Evolutionary conservation across 2,888 invertebrate species (phyloP), one percentile per base, ranked within the genome.

Genomic region (Mesorhabditis sp.): DNA sequence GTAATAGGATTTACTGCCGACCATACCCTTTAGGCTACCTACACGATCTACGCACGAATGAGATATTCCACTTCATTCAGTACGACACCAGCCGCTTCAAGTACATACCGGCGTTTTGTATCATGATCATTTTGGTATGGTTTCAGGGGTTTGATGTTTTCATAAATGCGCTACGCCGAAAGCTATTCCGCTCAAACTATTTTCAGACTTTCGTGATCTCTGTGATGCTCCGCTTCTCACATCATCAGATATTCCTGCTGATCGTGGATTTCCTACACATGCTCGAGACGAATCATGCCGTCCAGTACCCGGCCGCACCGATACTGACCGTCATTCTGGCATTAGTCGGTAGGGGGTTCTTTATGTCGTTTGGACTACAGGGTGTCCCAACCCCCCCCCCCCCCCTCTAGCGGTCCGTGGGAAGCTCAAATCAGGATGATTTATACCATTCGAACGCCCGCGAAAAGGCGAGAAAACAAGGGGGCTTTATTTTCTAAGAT

Each of bases 41-140:
- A 58, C 83, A 96, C 83, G 97, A 98, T 88, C 94, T 98, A 65
- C 93, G 96, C 70, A 95, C 95, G 13, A 96, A 97, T 13, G 97
- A 97, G 86, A 96, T 97, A 87, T 99, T 95, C 87, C 91, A 95
- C 72, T 98, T 98, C 87, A 95, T 98, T 67, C 93, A 93, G 80
- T 93, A 95, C 91, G 92, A 94, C 92, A 94, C 95, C 88, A 93
- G 95, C 0, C 91, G 94, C 83, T 92, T 92, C 74, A 94, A 95
- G 0, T 98, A 98, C 87, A 90, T 97, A 67, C 93, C 94, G 7
- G 96, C 98, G 0, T 92, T 94, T 86, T 92, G 94, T 88, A 93
- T 97, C 72, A 98, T 98, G 98, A 90, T 98, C 28, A 91, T 97
- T 13, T 99, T 98, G 89, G 97, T 97, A 90, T 93, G 96, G 93